These are phyloP conservation scores for Apomyelois bistriatella DNA, from an alignment of 2,888 invertebrate species.

Conservation along the genomic window DNA sequence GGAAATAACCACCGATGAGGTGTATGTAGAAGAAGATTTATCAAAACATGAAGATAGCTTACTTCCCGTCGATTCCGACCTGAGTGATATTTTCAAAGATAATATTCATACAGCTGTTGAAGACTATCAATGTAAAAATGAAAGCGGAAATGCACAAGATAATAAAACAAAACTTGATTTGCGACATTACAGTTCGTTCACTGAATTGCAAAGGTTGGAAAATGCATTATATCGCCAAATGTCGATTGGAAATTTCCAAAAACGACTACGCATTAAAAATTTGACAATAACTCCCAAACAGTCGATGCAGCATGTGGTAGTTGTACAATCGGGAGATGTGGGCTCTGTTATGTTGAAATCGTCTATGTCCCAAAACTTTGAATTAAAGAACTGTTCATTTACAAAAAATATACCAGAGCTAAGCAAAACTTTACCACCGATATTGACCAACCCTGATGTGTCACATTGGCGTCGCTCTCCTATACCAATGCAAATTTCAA, in stretches of 20 bases:
- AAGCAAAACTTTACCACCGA: slow-evolving; percentile 28
- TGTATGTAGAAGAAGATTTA: slow-evolving; percentile 19
- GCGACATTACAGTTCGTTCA: slow-evolving; percentile 28
- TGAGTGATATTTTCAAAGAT: slow-evolving; percentile 45
- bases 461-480: slow-evolving; percentile 42
- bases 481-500: slow-evolving; percentile 55
- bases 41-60: slow-evolving; percentile 28
- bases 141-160: slow-evolving; percentile 17
- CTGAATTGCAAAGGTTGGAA: slow-evolving; percentile 43
- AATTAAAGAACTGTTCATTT: slow-evolving; percentile 26
- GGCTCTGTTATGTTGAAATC: slow-evolving; percentile 46
- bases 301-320: slow-evolving; percentile 45
- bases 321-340: slow-evolving; percentile 56
- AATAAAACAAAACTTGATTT: slow-evolving; percentile 17
- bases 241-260: slow-evolving; percentile 46
- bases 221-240: slow-evolving; percentile 42
- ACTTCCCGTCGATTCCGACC: slow-evolving; percentile 36
- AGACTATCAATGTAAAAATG: slow-evolving; percentile 23
- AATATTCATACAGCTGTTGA: slow-evolving; percentile 46
- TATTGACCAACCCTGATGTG: slow-evolving; percentile 37
- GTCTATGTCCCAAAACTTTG: slow-evolving; percentile 34
- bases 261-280: slow-evolving; percentile 51
- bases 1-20: slow-evolving; percentile 24
- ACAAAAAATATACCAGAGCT: slow-evolving; percentile 32
- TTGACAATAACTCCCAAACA: slow-evolving; percentile 55